Conservation (phyloP, 2,888 invertebrate genomes). For the Agrypnus murinus region DNA sequence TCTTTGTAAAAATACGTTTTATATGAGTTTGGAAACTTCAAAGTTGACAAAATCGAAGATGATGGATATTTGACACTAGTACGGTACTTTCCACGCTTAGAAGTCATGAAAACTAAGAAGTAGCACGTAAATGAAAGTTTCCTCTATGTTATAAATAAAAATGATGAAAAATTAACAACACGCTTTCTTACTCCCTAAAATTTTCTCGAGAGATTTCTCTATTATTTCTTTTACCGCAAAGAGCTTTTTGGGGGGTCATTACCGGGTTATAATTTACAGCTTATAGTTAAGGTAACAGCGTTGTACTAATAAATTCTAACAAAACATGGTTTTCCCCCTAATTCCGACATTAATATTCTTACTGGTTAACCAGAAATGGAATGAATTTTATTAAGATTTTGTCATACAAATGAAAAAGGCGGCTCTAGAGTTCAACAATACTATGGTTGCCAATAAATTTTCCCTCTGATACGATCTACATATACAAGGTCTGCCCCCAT, state of each 20-base stretch:
- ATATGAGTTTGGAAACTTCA: too few relatives aligned
- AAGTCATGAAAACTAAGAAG: too few relatives aligned
- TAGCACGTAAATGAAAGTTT: too few relatives aligned
- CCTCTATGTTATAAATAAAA: background rate
- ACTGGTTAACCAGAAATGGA: background rate
- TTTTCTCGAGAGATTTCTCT: slow-evolving; percentile 12
- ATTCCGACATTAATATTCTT: background rate
- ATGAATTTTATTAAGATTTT: slow-evolving; percentile 14
- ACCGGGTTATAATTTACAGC: slow-evolving; percentile 8
- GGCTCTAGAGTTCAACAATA: slow-evolving; percentile 28
- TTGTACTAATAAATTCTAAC: slow-evolving; percentile 16
- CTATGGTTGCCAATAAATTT: slow-evolving; percentile 35
- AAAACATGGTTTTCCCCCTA: background rate
- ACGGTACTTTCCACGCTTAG: too few relatives aligned
- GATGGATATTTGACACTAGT: too few relatives aligned
- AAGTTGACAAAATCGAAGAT: too few relatives aligned
- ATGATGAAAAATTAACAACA: slow-evolving; percentile 6
- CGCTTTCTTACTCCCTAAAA: slow-evolving; percentile 14
- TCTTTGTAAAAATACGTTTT: too few relatives aligned
- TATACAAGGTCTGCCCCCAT: slow-evolving; percentile 40
- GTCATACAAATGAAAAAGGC: slow-evolving; percentile 34
- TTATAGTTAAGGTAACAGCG: slow-evolving; percentile 15
- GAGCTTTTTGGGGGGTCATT: slow-evolving; percentile 16
- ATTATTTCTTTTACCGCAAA: slow-evolving; percentile 4
- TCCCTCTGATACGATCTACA: slow-evolving; percentile 36